Base-by-base conservation (phyloP, 2,888 invertebrate genomes). In the Cheilosia variabilis region DNA sequence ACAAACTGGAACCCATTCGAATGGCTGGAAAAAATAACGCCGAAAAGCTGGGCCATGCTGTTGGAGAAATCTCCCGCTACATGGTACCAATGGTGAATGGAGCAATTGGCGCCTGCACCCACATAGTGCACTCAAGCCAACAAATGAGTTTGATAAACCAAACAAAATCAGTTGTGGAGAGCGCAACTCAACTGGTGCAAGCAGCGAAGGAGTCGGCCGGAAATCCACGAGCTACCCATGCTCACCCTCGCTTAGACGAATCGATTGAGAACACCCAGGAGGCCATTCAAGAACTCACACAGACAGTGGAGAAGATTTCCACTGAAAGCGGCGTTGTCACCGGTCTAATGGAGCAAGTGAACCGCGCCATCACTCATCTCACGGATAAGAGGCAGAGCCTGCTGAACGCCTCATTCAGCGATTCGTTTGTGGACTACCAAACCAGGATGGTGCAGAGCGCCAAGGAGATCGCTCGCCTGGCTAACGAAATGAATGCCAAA, bases 371-470 rank as follows among this genome's bases (percentile, higher is more conserved):
- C 91, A 96, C 95, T 0, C 93, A 96, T 1, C 93, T 98, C 76
- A 95, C 96, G 0, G 96, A 97, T 88, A 95, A 95, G 90, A 93
- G 96, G 90, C 95, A 91, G 83, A 96, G 96, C 0, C 93, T 96
- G 9, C 93, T 96, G 79, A 95, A 96, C 2, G 94, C 95, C 0
- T 95, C 94, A 88, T 94, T 95, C 88, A 93, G 94, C 0, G 96
- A 96, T 87, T 95, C 95, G 57, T 99, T 97, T 92, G 99, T 98
- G 3, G 98, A 99, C 93, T 98, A 97, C 91, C 99, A 99, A 93
- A 98, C 99, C 0, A 94, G 98, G 83, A 99, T 99, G 98, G 98
- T 99, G 31, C 96, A 96, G 87, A 95, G 96, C 58, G 96, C 98
- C 27, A 99, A 99, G 93, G 98, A 99, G 92, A 98, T 99, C 87